Conservation (phyloP, 2,113 vertebrate species). For the Conger conger region DNA sequence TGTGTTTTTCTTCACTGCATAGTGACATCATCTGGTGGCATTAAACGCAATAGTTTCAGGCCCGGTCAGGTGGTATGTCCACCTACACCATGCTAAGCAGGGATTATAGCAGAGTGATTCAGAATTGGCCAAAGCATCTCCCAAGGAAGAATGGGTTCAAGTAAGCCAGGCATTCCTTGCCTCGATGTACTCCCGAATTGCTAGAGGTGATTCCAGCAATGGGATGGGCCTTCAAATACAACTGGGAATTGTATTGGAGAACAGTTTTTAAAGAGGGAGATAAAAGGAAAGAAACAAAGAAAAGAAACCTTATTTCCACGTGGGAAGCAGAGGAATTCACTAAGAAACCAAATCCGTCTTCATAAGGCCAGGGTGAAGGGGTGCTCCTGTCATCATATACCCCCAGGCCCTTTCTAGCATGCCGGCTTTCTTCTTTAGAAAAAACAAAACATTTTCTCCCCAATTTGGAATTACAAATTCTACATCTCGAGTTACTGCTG, state of each 20-base stretch:
- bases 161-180: not conserved
- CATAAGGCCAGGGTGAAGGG: not conserved
- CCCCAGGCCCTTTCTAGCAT: not conserved
- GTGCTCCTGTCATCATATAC: not conserved
- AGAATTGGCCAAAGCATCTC: not conserved
- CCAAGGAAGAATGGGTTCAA: not conserved
- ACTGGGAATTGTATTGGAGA: not conserved
- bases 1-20: not conserved
- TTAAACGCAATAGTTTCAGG: not conserved
- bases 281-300: not conserved
- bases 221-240: not conserved
- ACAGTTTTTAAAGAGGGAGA: not conserved
- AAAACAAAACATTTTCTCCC: not conserved
- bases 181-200: too few relatives aligned
- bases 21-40: not conserved
- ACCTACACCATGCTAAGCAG: not conserved
- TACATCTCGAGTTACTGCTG: not conserved
- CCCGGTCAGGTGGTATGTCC: not conserved
- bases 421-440: not conserved
- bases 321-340: not conserved
- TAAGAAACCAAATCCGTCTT: not conserved
- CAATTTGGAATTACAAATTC: not conserved
- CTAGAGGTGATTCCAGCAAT: not conserved
- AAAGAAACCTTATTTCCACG: not conserved
- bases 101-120: not conserved